Evolutionary conservation across 2,113 vertebrate genomes (phyloP), one percentile per base, ranked within the genome.

Genomic region (Pitta sordida): DNA sequence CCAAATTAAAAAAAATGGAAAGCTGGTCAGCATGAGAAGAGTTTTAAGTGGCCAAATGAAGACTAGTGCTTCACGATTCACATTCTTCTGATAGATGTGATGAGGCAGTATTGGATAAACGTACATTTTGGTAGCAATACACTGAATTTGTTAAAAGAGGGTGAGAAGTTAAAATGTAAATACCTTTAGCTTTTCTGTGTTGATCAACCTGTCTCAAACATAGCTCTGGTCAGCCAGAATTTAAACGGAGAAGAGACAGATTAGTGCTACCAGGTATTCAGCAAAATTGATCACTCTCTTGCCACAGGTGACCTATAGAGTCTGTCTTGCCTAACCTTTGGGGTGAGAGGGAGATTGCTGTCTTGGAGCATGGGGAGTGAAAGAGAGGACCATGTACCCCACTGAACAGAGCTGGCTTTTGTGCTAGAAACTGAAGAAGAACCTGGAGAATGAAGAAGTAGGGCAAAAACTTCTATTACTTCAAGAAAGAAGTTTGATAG

Each of bases 401-500:
- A 3, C 22, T 51, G 48, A 77, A 26, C 26, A 34, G 55, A 41
- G 49, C 44, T 58, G 41, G 58, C 29, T 88, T 93, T 88, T 90
- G 51, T 86, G 59, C 43, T 88, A 70, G 32, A 85, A 44, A 37
- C 34, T 22, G 67, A 39, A 53, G 82, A 67, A 21, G 53, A 88
- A 79, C 41, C 41, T 46, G 63, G 29, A n/a, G 46, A 88, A 43
- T 0, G 1, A 44, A 93, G 87, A 96, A 96, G 49, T 80, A 90
- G 86, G 88, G 67, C 88, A 93, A 88, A 95, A 95, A 90, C 63
- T 88, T 95, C n/a, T 34, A 58, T 73, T 83, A 62, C 82, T 91
- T 91, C 67, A 73, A 41, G 90, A 56, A 95, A 64, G 58, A 70
- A 69, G 43, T 89, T 90, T 76, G 69, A 71, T 79, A 46, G 76